Evolutionary conservation across 1,140 invertebrate species (phyloP), one percentile per base, ranked within the genome.

Genomic region (Helicoverpa zea): DNA sequence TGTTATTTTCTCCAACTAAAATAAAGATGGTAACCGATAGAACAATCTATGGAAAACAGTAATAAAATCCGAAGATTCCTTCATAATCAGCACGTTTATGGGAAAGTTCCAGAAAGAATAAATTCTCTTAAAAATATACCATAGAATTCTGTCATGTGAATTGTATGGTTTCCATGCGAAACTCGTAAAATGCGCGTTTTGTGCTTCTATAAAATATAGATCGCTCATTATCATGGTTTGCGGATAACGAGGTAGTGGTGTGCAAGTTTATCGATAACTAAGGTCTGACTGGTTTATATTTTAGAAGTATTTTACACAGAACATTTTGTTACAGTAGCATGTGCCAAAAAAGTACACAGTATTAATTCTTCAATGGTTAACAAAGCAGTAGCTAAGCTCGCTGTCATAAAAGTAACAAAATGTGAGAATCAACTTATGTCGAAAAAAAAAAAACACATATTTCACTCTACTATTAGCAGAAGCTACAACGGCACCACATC

Each of bases 121-220:
- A 47, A 54, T 72, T 30, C 12, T n/a, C 29, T 43, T n/a, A 13
- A 63, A 75, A 63, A 49, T 52, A 11, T 47, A 2, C 47, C 58
- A 61, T 51, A 61, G 63, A 61, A n/a, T 63, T 43, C 58, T 43
- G 59, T 35, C 35, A 43, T 76, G 18, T n/a, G 73, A 63, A 51
- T 63, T 63, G 16, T 75, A 61, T 59, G 56, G 35, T 61, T 76
- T 76, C 51, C 58, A 61, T 43, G n/a, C 16, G 43, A n/a, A 16
- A 63, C 43, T 52, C 73, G 58, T 76, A 73, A 73, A 73, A 58
- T 18, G 13, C 51, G 59, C 35, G 4, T 59, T 76, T 76, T 76
- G 73, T 76, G 13, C 47, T 16, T 29, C 73, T 76, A 76, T 76
- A 61, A 76, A 61, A 76, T 76, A 76, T 76, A 76, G 73, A 76